phyloP scores from a whole-genome alignment of 2,797 vertebrate genomes.

The Myotis vivesi region DNA sequence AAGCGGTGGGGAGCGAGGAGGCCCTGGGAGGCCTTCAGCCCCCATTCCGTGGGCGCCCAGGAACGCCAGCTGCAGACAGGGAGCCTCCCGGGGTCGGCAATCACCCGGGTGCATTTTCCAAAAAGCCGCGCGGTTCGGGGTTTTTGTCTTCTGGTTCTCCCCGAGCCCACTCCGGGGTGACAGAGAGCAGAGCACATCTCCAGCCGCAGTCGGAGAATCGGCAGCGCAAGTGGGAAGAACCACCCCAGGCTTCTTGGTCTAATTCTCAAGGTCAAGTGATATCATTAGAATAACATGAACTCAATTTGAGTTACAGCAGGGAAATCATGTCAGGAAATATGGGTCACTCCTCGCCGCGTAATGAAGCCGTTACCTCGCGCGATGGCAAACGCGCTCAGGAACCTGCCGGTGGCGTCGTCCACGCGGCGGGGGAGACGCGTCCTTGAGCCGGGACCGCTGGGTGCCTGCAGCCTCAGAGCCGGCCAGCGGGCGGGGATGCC shows the following conservation, averaged over 20 bases:
- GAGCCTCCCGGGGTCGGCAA: neutral
- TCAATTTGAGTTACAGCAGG: conserved; percentile 86
- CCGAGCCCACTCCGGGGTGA: conserved; percentile 57
- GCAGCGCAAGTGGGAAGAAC: conserved; percentile 74
- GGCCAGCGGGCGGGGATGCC: neutral
- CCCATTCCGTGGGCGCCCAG: neutral
- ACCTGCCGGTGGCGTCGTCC: neutral
- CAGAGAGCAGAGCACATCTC: conserved; percentile 58
- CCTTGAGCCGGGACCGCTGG: rapidly evolving
- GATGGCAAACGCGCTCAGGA: conserved; percentile 72
- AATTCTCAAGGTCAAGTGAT: conserved; percentile 86
- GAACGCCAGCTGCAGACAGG: neutral
- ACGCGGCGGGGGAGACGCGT: neutral
- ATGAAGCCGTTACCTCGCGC: conserved; percentile 82
- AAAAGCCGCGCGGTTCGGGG: conserved; percentile 44
- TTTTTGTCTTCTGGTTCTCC: conserved; percentile 61
- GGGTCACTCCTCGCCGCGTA: conserved; percentile 83
- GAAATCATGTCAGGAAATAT: conserved; percentile 87
- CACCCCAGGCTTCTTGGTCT: conserved; percentile 83
- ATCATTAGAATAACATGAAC: conserved; percentile 87
- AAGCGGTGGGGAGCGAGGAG: neutral
- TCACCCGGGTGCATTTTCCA: conserved; percentile 13
- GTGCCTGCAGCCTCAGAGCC: neutral
- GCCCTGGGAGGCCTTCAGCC: neutral
- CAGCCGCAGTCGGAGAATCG: conserved; percentile 73